phyloP scores from a whole-genome alignment of 1,140 invertebrate genomes.

The Procambarus clarkii region DNA sequence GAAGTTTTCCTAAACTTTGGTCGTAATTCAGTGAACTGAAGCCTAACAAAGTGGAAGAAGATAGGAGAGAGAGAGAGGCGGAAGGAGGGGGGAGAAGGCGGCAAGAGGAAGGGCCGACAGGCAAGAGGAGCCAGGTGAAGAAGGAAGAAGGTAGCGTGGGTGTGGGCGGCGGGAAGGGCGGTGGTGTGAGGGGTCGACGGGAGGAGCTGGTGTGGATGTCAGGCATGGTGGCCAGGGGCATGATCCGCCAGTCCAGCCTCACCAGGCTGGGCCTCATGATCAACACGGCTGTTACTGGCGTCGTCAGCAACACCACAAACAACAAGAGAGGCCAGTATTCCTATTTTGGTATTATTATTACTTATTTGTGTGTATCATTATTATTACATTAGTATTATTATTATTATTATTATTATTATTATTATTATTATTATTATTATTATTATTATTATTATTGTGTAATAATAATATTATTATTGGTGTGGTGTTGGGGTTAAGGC shows the following conservation, averaged over 20 bases:
- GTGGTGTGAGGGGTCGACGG: slow-evolving; percentile 28
- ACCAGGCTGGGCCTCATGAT: slow-evolving; percentile 82
- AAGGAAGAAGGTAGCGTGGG: slow-evolving; percentile 17
- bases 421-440: neutral
- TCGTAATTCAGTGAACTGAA: neutral
- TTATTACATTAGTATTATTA: neutral
- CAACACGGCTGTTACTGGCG: slow-evolving; percentile 79
- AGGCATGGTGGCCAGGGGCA: slow-evolving; percentile 77
- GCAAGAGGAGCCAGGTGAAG: slow-evolving; percentile 2
- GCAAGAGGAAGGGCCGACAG: slow-evolving; percentile 1
- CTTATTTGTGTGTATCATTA: neutral
- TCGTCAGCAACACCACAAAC: slow-evolving; percentile 76
- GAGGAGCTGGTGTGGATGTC: slow-evolving; percentile 66
- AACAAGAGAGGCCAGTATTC: slow-evolving; percentile 71
- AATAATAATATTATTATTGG: too few species aligned
- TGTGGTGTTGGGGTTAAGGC: too few species aligned
- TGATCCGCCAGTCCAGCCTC: slow-evolving; percentile 83
- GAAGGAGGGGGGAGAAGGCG: slow-evolving; percentile 32
- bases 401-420: neutral
- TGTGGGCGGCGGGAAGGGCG: slow-evolving; percentile 7
- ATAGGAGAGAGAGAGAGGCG: slow-evolving; percentile 34
- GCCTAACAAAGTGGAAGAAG: slow-evolving; percentile 20
- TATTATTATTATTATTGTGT: neutral
- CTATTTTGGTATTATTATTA: neutral
- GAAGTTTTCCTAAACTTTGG: neutral